Conservation (phyloP, 2,113 vertebrate genomes). For the Tamias sibiricus region DNA sequence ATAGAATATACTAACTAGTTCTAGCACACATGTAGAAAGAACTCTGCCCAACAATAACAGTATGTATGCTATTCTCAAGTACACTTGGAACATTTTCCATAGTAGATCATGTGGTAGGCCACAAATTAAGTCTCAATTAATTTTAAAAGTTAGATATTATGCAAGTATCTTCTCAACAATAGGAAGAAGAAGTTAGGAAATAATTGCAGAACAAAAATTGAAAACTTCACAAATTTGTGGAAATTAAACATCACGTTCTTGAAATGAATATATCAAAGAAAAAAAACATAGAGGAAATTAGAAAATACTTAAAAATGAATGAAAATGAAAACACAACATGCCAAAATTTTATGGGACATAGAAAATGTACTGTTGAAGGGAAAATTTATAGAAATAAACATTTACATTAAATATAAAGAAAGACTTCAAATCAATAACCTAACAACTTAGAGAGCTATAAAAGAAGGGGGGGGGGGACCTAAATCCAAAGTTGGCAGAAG, state of each 20-base stretch:
- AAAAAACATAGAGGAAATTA: neutral
- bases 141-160: neutral
- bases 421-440: neutral
- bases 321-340: neutral
- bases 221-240: no score
- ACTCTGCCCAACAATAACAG: neutral
- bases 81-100: neutral
- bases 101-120: neutral
- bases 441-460: neutral
- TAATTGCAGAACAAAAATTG: neutral
- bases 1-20: neutral
- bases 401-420: neutral
- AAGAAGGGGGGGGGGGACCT: neutral
- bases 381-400: neutral
- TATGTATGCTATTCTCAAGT: neutral
- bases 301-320: neutral
- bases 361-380: neutral
- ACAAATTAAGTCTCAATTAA: neutral
- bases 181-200: neutral
- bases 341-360: neutral
- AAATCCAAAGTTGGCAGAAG: neutral
- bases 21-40: neutral
- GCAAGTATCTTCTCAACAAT: neutral
- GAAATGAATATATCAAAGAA: neutral
- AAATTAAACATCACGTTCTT: no score